Percentiles rank a stretch among this genome's conserved stretches.
These are phyloP conservation scores for Archaeoteleia sp. DNA, from an alignment of 2,888 invertebrate genomes.

Conservation along the genomic window DNA sequence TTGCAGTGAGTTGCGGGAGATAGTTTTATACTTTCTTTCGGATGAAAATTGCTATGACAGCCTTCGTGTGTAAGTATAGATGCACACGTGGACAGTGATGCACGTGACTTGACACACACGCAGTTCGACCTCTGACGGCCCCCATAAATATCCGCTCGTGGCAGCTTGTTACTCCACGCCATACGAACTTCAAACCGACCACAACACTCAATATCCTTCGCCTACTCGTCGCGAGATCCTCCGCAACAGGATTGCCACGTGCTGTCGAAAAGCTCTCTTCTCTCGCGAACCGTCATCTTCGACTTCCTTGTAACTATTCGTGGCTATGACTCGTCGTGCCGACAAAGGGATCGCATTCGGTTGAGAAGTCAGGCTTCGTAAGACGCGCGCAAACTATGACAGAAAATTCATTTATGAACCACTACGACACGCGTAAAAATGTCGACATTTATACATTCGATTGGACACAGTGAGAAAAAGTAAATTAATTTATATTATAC, in stretches of 20 bases:
- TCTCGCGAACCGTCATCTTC: conserved; percentile 24
- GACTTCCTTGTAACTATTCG: conserved; percentile 8
- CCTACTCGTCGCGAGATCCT: conserved; percentile 51
- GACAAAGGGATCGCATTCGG: not conserved
- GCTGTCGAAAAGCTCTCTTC: conserved; percentile 34
- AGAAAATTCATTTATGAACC: too few relatives aligned
- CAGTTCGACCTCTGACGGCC: conserved; percentile 69
- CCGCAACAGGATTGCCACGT: conserved; percentile 41
- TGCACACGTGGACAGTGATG: conserved; percentile 12
- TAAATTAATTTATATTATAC: too few relatives aligned
- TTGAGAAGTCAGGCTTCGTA: not conserved
- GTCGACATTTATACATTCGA: too few relatives aligned
- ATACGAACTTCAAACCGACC: conserved; percentile 69
- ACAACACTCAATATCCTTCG: conserved; percentile 66
- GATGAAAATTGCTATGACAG: conserved; percentile 38
- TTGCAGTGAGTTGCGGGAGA: not conserved
- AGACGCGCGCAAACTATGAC: not conserved
- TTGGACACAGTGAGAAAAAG: too few relatives aligned
- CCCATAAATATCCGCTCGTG: conserved; percentile 72
- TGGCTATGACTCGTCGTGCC: conserved; percentile 2
- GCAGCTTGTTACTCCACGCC: conserved; percentile 73
- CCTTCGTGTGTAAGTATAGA: conserved; percentile 18
- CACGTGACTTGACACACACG: conserved; percentile 36
- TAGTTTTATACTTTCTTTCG: conserved; percentile 2
- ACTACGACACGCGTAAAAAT: too few relatives aligned